Evolutionary conservation across 1,140 invertebrate species (phyloP).

Genomic region (Episyrphus balteatus): DNA sequence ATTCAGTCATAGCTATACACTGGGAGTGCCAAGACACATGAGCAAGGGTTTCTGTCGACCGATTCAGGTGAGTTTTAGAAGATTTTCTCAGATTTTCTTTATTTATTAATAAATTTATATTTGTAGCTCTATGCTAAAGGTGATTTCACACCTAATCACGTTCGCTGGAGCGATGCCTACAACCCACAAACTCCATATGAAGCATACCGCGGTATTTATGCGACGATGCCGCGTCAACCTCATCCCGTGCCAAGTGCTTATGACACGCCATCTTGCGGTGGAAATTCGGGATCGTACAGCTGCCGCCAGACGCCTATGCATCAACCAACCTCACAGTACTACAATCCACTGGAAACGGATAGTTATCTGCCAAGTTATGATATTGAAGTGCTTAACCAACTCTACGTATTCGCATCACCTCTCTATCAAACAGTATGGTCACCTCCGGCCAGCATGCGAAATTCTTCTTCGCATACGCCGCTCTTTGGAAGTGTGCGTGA

Average conservation of each 20-base stretch:
- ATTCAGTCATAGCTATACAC: conserved; percentile 74
- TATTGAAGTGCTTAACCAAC: conserved; percentile 33
- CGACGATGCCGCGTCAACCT: conserved; percentile 23
- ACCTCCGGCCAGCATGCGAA: conserved; percentile 29
- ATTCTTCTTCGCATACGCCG: conserved; percentile 33
- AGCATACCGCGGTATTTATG: conserved; percentile 34
- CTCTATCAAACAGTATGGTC: conserved; percentile 36
- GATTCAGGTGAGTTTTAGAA: conserved; percentile 62
- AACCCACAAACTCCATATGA: conserved; percentile 35
- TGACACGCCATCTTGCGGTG: conserved; percentile 23
- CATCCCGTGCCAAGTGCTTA: conserved; percentile 14
- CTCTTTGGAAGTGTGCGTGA: conserved; percentile 34
- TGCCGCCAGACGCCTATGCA: conserved; percentile 33
- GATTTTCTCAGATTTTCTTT: background rate
- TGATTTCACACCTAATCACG: conserved; percentile 34
- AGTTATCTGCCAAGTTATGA: conserved; percentile 35
- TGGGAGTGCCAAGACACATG: conserved; percentile 73
- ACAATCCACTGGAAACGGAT: conserved; percentile 36
- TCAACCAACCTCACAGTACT: conserved; percentile 26
- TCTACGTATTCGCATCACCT: conserved; percentile 35
- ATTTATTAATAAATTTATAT: background rate
- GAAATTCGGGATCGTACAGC: conserved; percentile 30
- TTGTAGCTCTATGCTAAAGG: conserved; percentile 33
- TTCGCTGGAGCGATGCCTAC: conserved; percentile 35
- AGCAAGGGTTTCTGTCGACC: conserved; percentile 83